Evolutionary conservation across 2,888 invertebrate genomes (phyloP).

Genomic region (Drosophila putrida): DNA sequence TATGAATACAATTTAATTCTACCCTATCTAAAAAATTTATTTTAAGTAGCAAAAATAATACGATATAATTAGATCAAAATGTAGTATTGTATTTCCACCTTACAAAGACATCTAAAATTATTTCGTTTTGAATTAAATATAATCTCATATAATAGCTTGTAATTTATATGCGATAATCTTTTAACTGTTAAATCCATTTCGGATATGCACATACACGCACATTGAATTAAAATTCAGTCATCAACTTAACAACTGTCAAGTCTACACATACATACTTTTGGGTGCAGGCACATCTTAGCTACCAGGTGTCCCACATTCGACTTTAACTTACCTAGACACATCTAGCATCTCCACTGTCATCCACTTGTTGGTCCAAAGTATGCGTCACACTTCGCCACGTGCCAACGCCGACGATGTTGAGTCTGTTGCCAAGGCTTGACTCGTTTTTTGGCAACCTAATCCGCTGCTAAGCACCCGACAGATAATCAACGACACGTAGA

Average conservation of each 20-base stretch:
- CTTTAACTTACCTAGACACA: conserved; percentile 14
- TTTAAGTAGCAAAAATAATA: not conserved
- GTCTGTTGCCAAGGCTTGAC: conserved; percentile 42
- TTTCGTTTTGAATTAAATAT: conserved; percentile 1
- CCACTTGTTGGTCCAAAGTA: conserved; percentile 62
- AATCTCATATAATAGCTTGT: not conserved
- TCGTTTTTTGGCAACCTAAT: conserved; percentile 69
- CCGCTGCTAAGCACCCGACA: conserved; percentile 69
- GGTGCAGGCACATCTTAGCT: conserved; percentile 8
- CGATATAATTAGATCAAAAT: not conserved
- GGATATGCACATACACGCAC: conserved; percentile 55
- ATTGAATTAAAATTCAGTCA: conserved; percentile 51
- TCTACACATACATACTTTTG: conserved; percentile 14
- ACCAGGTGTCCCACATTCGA: conserved; percentile 33
- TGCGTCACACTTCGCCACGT: conserved; percentile 50
- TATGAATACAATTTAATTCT: too few relatives aligned
- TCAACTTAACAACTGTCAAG: conserved; percentile 32
- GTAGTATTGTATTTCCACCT: too few relatives aligned
- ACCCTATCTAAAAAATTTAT: too few relatives aligned
- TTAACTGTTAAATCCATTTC: conserved; percentile 34
- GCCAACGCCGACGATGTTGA: conserved; percentile 27
- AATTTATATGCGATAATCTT: conserved; percentile 8
- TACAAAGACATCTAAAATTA: not conserved
- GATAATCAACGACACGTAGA: conserved; percentile 74
- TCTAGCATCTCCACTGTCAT: conserved; percentile 12